A percentile compares a stretch with the other conserved stretches of the same genome.
These are phyloP conservation scores for Zelleria hepariella DNA, from an alignment of 2,888 invertebrate species.

Conservation along the genomic window DNA sequence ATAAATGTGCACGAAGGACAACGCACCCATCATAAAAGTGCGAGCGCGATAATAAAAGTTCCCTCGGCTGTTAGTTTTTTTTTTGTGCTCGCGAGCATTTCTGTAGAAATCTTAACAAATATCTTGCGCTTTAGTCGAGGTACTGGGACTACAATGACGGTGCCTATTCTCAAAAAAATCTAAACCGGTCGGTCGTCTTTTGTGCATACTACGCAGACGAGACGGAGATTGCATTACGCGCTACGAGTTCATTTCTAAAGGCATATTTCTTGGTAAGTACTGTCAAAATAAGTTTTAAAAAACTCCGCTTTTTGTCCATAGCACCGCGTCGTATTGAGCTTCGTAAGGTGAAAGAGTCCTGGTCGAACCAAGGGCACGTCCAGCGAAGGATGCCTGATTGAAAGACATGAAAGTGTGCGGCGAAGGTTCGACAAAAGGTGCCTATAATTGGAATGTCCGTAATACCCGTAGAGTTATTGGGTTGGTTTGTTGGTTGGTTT, in stretches of 20 bases:
- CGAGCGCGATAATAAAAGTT: constrained; percentile 20
- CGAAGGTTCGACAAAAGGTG: not conserved
- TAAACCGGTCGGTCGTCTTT: constrained; percentile 34
- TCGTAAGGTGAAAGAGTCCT: constrained; percentile 3
- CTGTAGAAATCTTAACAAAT: constrained; percentile 21
- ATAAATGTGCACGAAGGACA: constrained; percentile 20
- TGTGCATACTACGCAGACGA: constrained; percentile 27
- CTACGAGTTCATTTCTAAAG: not conserved
- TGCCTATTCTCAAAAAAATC: constrained; percentile 33
- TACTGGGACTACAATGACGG: constrained; percentile 17
- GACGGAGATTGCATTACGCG: constrained; percentile 30
- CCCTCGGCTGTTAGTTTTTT: constrained; percentile 9
- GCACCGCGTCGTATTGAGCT: not conserved
- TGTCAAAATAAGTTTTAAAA: not conserved
- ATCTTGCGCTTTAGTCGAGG: constrained; percentile 17
- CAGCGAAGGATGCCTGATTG: constrained; percentile 18
- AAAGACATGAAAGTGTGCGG: not conserved
- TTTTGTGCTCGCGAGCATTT: constrained; percentile 16
- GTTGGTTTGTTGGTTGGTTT: too few species aligned
- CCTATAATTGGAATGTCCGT: constrained; percentile 17
- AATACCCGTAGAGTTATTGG: constrained; percentile 49
- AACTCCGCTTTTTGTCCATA: not conserved
- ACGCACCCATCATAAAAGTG: constrained; percentile 20
- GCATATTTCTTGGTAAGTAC: constrained; percentile 3
- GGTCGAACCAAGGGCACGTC: constrained; percentile 14